Evolutionary conservation across 2,113 vertebrate species (phyloP).

Genomic region (Echinops telfairi): DNA sequence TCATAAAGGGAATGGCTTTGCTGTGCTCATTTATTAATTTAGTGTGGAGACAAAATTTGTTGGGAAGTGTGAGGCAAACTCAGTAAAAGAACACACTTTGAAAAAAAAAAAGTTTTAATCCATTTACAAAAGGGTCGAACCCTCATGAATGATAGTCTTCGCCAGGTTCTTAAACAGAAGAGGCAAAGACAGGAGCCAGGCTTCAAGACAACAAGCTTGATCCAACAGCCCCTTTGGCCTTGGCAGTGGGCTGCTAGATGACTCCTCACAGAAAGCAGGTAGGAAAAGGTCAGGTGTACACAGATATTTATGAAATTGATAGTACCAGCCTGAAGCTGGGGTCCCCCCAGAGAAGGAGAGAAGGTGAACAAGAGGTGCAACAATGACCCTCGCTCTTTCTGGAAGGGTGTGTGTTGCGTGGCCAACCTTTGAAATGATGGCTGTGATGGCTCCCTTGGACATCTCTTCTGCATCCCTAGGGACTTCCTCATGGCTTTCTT

Average conservation of each 20-base stretch:
- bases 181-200: not conserved
- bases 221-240: not conserved
- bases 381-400: not conserved
- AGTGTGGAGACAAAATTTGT: conserved; percentile 36
- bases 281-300: not conserved
- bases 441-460: not conserved
- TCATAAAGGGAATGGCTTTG: conserved; percentile 31
- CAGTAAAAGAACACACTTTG: not conserved
- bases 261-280: not conserved
- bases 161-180: not conserved
- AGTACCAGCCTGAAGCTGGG: not conserved
- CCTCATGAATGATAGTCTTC: not conserved
- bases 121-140: not conserved
- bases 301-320: not conserved
- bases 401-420: not conserved
- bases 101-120: not conserved
- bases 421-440: not conserved
- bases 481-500: too few relatives aligned
- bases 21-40: conserved; percentile 50
- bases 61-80: not conserved
- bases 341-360: not conserved
- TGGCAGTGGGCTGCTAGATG: not conserved
- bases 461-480: not conserved
- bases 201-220: not conserved
- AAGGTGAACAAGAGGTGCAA: not conserved